These are phyloP conservation scores for Podarcis cretensis DNA, from an alignment of 2,113 vertebrate genomes.

Conservation along the genomic window DNA sequence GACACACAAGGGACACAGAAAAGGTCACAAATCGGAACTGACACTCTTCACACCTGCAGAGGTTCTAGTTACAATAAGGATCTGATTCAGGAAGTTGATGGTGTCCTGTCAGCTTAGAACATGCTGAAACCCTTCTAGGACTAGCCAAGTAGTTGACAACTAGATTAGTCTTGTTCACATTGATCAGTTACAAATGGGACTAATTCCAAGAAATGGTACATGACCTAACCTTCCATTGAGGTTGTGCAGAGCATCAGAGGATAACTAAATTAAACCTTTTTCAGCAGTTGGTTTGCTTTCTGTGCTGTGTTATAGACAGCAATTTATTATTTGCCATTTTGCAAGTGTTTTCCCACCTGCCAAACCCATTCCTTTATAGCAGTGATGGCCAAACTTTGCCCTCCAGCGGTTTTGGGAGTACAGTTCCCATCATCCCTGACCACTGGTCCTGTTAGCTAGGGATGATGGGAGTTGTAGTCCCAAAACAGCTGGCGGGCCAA, in stretches of 20 bases:
- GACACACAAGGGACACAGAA: background rate
- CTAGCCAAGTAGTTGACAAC: background rate
- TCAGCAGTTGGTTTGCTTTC: background rate
- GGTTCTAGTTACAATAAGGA: background rate
- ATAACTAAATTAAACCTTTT: background rate
- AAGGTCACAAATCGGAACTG: background rate
- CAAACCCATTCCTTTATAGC: background rate
- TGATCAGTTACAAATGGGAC: rapidly evolving
- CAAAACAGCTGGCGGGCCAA: too few relatives aligned
- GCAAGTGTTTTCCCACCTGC: background rate
- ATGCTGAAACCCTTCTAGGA: background rate
- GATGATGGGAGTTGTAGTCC: too few relatives aligned
- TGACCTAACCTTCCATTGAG: background rate
- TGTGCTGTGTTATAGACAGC: background rate
- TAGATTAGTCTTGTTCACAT: constrained; percentile 5
- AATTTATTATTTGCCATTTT: background rate
- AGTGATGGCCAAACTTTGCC: background rate
- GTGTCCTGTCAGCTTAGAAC: background rate
- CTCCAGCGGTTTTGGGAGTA: too few relatives aligned
- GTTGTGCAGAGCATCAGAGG: background rate
- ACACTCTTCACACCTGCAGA: background rate
- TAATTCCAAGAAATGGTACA: background rate
- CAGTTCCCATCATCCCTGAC: too few relatives aligned
- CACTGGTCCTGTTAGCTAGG: too few relatives aligned
- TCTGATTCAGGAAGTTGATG: background rate